phyloP scores from a whole-genome alignment of 1,140 invertebrate genomes.

The Anadara kagoshimensis region DNA sequence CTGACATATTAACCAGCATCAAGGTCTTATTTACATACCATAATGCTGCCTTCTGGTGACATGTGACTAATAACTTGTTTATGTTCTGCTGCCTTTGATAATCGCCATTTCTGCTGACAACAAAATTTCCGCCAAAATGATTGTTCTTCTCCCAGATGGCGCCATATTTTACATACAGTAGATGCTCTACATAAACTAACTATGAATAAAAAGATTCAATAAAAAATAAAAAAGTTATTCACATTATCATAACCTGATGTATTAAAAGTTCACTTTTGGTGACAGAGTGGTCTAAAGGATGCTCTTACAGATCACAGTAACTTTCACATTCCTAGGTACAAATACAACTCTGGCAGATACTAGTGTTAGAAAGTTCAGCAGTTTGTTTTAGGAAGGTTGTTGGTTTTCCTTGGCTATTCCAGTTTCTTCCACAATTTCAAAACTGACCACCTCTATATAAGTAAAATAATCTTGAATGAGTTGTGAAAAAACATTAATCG shows the following conservation, averaged over 20 bases:
- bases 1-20: not conserved
- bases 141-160: slow-evolving; percentile 64
- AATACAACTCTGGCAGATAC: too few species aligned
- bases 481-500: too few species aligned
- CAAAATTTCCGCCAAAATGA: slow-evolving; percentile 70
- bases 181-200: slow-evolving; percentile 70
- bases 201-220: slow-evolving; percentile 40
- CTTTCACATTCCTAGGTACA: too few species aligned
- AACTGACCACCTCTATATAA: too few species aligned
- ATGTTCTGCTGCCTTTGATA: slow-evolving; percentile 71
- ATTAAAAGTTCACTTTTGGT: too few species aligned
- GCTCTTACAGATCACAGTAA: too few species aligned
- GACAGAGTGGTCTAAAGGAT: too few species aligned
- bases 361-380: too few species aligned
- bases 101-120: slow-evolving; percentile 69
- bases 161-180: slow-evolving; percentile 69
- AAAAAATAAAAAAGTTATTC: not conserved
- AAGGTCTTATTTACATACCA: slow-evolving; percentile 49
- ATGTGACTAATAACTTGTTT: slow-evolving; percentile 71
- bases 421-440: too few species aligned
- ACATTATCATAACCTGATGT: not conserved
- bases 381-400: too few species aligned
- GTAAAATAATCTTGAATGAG: too few species aligned
- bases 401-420: too few species aligned
- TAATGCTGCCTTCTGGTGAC: slow-evolving; percentile 67